Conservation (phyloP, 2,797 vertebrate species). For the Tokudaia tokunoshimensis region DNA sequence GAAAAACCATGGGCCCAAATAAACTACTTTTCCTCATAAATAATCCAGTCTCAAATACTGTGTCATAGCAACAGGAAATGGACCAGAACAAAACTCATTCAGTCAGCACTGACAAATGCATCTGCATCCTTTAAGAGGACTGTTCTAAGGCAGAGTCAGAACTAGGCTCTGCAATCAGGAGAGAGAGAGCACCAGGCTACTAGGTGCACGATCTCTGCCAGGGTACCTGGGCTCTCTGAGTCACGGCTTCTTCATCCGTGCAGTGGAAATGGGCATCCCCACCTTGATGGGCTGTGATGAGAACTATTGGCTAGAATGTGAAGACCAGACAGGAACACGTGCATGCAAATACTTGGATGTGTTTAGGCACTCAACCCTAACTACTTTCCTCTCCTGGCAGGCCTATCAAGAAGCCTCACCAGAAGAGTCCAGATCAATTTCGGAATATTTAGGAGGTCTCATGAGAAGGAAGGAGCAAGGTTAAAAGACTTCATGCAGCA, state of each 20-base stretch:
- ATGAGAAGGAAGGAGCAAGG: background rate
- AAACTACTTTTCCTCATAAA: background rate
- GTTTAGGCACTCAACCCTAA: background rate
- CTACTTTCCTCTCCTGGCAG: background rate
- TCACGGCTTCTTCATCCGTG: background rate
- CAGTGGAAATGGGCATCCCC: background rate
- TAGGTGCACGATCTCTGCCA: background rate
- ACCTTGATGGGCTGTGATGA: background rate
- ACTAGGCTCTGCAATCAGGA: background rate
- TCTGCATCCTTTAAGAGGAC: background rate
- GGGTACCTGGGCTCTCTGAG: constrained; percentile 34
- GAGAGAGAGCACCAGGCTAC: background rate
- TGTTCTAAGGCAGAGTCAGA: background rate
- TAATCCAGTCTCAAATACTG: background rate
- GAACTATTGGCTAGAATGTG: background rate
- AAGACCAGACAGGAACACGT: background rate
- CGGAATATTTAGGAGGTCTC: background rate
- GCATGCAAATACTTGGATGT: background rate
- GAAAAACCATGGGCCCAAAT: background rate
- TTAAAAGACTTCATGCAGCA: background rate
- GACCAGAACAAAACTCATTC: background rate
- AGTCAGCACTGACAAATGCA: constrained; percentile 23
- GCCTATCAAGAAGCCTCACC: background rate
- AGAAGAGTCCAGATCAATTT: background rate
- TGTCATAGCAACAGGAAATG: background rate